Evolutionary conservation across 2,797 vertebrate genomes (phyloP).

Genomic region (Sebastolobus altivelis): DNA sequence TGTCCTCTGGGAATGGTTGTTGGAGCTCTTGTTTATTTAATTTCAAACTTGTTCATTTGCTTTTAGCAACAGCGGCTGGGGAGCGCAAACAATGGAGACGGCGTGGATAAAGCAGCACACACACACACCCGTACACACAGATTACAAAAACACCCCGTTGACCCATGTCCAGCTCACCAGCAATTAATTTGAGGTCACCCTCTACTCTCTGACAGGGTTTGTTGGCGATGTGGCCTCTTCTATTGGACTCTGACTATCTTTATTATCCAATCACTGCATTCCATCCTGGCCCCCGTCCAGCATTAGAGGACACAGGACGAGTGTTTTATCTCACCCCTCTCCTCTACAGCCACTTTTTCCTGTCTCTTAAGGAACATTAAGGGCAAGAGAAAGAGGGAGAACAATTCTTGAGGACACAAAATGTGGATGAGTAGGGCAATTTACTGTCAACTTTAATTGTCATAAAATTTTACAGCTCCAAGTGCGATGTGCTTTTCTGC

Average conservation of each 20-base stretch:
- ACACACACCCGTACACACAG: conserved; percentile 22
- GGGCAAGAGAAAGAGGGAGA: conserved; percentile 4
- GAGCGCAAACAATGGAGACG: conserved; percentile 47
- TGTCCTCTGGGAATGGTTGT: conserved; percentile 64
- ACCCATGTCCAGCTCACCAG: conserved; percentile 62
- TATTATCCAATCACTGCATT: conserved; percentile 74
- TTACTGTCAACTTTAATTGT: conserved; percentile 55
- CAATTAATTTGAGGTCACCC: conserved; percentile 74
- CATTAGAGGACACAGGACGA: conserved; percentile 58
- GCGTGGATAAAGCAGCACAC: conserved; percentile 20
- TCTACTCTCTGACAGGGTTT: conserved; percentile 63
- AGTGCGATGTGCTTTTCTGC: conserved; percentile 33
- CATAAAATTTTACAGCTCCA: conserved; percentile 48
- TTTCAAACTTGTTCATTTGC: conserved; percentile 65
- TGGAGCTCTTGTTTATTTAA: conserved; percentile 68
- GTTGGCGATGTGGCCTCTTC: conserved; percentile 59
- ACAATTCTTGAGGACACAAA: conserved; percentile 30
- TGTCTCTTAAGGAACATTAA: conserved; percentile 50
- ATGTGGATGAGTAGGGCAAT: conserved; percentile 34
- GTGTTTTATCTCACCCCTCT: conserved; percentile 48
- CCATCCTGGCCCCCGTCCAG: conserved; percentile 60
- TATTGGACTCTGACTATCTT: conserved; percentile 67
- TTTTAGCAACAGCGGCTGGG: conserved; percentile 49
- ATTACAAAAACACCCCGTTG: conserved; percentile 51
- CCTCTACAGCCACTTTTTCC: conserved; percentile 36